Percentiles rank a stretch among this genome's conserved stretches.
These are phyloP conservation scores for Pelmatolapia mariae DNA, from an alignment of 2,113 vertebrate species.

Conservation along the genomic window DNA sequence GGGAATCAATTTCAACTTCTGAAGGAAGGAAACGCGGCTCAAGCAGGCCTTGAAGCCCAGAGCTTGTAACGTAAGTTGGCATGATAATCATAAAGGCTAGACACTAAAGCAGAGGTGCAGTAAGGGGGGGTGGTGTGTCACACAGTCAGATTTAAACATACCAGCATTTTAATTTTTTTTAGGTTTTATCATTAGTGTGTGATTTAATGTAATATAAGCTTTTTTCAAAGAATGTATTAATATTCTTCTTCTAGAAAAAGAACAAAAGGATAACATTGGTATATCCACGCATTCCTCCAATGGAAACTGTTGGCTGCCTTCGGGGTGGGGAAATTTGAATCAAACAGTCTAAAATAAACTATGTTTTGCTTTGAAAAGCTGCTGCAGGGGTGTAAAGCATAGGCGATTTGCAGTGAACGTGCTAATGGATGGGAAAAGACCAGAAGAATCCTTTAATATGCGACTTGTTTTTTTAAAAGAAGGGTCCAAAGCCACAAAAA, in stretches of 20 bases:
- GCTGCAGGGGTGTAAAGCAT: not conserved
- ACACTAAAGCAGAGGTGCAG: not conserved
- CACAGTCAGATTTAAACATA: not conserved
- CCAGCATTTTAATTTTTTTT: not conserved
- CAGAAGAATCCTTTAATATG: not conserved
- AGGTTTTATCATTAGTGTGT: not conserved
- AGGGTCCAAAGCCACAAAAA: not conserved
- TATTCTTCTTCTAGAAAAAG: not conserved
- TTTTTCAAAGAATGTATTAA: not conserved
- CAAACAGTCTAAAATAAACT: not conserved
- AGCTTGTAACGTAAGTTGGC: not conserved
- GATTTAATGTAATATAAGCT: not conserved
- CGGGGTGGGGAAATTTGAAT: not conserved
- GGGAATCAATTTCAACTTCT: conserved; percentile 47
- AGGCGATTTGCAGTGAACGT: not conserved
- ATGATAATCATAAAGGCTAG: not conserved
- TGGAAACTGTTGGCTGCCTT: not conserved
- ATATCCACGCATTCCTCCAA: not conserved
- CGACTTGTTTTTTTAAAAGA: not conserved
- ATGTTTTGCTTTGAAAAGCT: not conserved
- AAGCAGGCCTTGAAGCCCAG: not conserved
- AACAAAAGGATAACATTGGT: not conserved
- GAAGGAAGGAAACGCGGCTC: conserved; percentile 26
- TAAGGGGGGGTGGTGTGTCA: not conserved
- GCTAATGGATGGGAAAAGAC: not conserved